phyloP scores from a whole-genome alignment of 1,140 invertebrate genomes.

The Oryzaephilus surinamensis region DNA sequence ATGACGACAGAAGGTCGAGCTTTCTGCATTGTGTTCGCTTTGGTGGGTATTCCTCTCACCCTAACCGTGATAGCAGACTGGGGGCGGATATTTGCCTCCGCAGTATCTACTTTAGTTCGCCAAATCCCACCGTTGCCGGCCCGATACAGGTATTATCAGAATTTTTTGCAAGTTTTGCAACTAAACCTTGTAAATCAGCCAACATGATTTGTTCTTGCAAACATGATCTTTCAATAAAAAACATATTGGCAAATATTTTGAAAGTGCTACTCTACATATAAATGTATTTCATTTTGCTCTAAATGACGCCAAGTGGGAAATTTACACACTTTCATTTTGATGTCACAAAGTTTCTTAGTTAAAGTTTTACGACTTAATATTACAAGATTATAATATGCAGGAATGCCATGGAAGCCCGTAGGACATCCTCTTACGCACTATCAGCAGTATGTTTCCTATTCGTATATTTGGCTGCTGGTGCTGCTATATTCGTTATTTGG shows the following conservation, averaged over 20 bases:
- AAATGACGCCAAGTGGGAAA: too few species aligned
- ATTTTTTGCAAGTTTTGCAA: background rate
- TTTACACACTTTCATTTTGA: too few species aligned
- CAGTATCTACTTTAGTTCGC: conserved; percentile 53
- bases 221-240: too few species aligned
- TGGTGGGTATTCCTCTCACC: conserved; percentile 87
- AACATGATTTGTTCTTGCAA: too few species aligned
- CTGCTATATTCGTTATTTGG: conserved; percentile 59
- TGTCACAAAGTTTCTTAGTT: too few species aligned
- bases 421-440: conserved; percentile 49
- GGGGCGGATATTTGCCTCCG: conserved; percentile 75
- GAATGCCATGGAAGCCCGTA: conserved; percentile 20
- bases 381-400: conserved; percentile 7
- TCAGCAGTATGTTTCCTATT: conserved; percentile 62
- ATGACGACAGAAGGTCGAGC: conserved; percentile 71
- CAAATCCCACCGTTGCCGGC: conserved; percentile 41
- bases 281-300: too few species aligned
- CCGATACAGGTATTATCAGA: conserved; percentile 22
- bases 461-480: conserved; percentile 66
- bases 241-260: too few species aligned
- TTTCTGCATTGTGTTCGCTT: conserved; percentile 87
- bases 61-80: conserved; percentile 88
- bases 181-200: background rate
- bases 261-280: too few species aligned
- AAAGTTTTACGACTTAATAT: background rate